Base-by-base conservation (phyloP, 1,140 invertebrate genomes). In the Zophobas atratus region DNA sequence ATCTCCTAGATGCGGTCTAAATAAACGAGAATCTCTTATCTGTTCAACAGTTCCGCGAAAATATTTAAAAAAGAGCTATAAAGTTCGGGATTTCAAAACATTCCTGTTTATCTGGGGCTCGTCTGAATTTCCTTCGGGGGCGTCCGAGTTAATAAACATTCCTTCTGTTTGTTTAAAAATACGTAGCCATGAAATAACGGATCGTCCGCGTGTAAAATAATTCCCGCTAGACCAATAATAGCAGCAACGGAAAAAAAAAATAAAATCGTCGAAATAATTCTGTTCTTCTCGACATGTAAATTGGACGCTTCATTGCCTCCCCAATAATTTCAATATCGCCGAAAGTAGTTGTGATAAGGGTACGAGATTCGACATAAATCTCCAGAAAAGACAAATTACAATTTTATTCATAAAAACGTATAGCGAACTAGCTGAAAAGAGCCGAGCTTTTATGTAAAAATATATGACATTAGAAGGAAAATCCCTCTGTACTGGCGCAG, bases 61-160 rank as follows among this genome's bases (percentile, higher is more conserved):
- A 67, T 46, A 67, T 67, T 67, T 67, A 67, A 67, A 67, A 67
- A 67, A n/a, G 34, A 67, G 60, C 39, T 41, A 67, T 67, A 67
- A 67, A 67, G 43, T 67, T 67, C 60, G 39, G 60, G 60, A 67
- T 67, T 67, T 67, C 39, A 67, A 55, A 67, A 38, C 38, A 43
- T 67, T 67, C 33, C 20, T 67, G 60, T 67, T 67, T 67, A 67
- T 67, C 60, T 67, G 60, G 60, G 60, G 60, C 33, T 67, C 8
- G 60, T 67, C 35, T 67, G 60, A 67, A 67, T 67, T 67, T 67
- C 60, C 60, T 67, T 67, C 60, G 60, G 60, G 60, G 60, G 60
- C 60, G 60, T 67, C 60, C 60, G 39, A 67, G 39, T 67, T 67
- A 51, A 67, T 67, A 67, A 67, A 67, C 60, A 67, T 67, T 67